Evolutionary conservation across 2,113 vertebrate species (phyloP), one percentile per base, ranked within the genome.

Genomic region (Ascaphus truei): DNA sequence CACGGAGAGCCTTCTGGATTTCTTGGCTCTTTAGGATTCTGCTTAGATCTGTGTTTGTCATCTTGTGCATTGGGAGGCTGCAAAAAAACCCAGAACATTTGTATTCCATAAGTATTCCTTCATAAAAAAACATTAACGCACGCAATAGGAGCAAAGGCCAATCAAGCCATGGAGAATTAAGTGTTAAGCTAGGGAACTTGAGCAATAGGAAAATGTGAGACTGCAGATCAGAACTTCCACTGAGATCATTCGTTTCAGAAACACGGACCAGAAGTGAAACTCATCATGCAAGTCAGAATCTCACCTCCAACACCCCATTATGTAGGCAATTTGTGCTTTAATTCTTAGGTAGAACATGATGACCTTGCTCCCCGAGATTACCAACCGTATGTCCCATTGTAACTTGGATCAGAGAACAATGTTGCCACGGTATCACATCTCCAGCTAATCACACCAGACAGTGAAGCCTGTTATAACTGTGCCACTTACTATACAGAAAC

Each of bases 61-160:
- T 98, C 86, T 98, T 98, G 79, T 99, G 96, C 94, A 97, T 95
- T 1, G 97, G 96, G 77, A 98, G 83, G 77, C 97, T 99, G 69
- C 0, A 0, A 27, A 66, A 13, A 10, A 57, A 51, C 1, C 39
- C n/a, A 65, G 4, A n/a, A 3, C 30, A 69, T 22, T 23, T 31
- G n/a, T 5, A 50, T n/a, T n/a, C n/a, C n/a, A n/a, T n/a, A n/a
- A n/a, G n/a, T n/a, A n/a, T n/a, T n/a, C n/a, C n/a, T n/a, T n/a
- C n/a, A n/a, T n/a, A n/a, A n/a, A n/a, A n/a, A n/a, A n/a, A n/a
- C n/a, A n/a, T n/a, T n/a, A n/a, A n/a, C n/a, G n/a, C n/a, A n/a
- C n/a, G n/a, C n/a, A n/a, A n/a, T n/a, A n/a, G n/a, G n/a, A n/a
- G n/a, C n/a, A n/a, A n/a, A n/a, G n/a, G n/a, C n/a, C n/a, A n/a